Percentiles rank a stretch among this genome's conserved stretches.
Evolutionary conservation across 37 sponge, comb jelly and placozoan species (phyloP).

Genomic region (Cladorhizidae sp.): DNA sequence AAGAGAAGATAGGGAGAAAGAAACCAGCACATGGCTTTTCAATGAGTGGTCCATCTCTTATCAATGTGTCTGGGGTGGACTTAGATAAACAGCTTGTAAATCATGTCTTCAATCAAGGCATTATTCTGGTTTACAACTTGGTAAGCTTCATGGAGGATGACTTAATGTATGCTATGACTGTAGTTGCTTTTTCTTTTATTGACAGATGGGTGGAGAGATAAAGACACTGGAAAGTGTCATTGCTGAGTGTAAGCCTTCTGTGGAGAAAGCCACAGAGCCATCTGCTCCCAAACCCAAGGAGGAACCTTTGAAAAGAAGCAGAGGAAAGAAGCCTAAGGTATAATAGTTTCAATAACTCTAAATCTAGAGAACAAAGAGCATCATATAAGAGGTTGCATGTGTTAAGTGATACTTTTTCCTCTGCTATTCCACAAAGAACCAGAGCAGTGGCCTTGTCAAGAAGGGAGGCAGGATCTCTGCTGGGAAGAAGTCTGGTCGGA

Average conservation of each 20-base stretch:
- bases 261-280: not conserved
- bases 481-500: not conserved
- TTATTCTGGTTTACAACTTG: not conserved
- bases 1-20: slow-evolving; percentile 40
- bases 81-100: slow-evolving; percentile 56
- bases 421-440: not conserved
- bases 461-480: slow-evolving; percentile 17
- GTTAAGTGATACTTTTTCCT: not conserved
- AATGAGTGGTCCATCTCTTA: slow-evolving; percentile 14
- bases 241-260: not conserved
- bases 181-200: not conserved
- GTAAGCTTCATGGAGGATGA: slow-evolving; percentile 30
- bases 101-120: slow-evolving; percentile 45
- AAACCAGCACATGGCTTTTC: not conserved
- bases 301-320: slow-evolving; percentile 14
- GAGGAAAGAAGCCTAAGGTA: slow-evolving; percentile 23
- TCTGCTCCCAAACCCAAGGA: not conserved
- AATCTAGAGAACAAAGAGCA: too few species aligned
- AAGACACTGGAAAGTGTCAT: slow-evolving; percentile 11
- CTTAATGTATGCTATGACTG: too few species aligned
- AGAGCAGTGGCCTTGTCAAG: not conserved
- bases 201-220: slow-evolving; percentile 23
- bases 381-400: too few species aligned
- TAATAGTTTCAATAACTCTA: not conserved
- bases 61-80: slow-evolving; percentile 35